Evolutionary conservation across 2,888 invertebrate genomes (phyloP).

Genomic region (Tinea trinotella): DNA sequence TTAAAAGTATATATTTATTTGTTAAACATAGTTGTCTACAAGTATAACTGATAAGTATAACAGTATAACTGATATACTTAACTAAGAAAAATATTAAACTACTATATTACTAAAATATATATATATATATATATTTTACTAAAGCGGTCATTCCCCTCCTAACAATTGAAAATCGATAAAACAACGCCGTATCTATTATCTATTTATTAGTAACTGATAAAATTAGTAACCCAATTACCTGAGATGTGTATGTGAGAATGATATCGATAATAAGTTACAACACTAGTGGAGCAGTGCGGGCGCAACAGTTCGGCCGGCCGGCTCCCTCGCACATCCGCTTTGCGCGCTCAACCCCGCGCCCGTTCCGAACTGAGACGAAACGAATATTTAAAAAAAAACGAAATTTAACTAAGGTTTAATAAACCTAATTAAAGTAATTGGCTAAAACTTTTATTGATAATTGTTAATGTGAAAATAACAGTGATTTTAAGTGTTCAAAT

Average conservation of each 20-base stretch:
- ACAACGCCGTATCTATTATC: no score
- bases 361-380: slow-evolving; percentile 24
- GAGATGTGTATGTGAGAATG: not conserved
- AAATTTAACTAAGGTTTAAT: not conserved
- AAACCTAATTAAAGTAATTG: not conserved
- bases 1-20: no score
- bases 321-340: slow-evolving; percentile 64
- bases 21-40: no score
- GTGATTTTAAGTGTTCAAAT: not conserved
- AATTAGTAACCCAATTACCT: not conserved
- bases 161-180: no score
- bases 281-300: slow-evolving; percentile 33
- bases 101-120: no score
- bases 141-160: no score
- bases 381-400: not conserved
- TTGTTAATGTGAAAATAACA: not conserved
- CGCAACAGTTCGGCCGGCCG: slow-evolving; percentile 51
- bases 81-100: no score
- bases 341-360: slow-evolving; percentile 57
- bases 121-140: no score
- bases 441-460: not conserved
- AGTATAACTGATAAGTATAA: no score
- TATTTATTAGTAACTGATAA: not conserved
- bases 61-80: no score
- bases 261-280: slow-evolving; percentile 23